Percentiles rank a stretch among this genome's conserved stretches.
These are phyloP conservation scores for Acrobasis suavella DNA, from an alignment of 2,888 invertebrate species.

Conservation along the genomic window DNA sequence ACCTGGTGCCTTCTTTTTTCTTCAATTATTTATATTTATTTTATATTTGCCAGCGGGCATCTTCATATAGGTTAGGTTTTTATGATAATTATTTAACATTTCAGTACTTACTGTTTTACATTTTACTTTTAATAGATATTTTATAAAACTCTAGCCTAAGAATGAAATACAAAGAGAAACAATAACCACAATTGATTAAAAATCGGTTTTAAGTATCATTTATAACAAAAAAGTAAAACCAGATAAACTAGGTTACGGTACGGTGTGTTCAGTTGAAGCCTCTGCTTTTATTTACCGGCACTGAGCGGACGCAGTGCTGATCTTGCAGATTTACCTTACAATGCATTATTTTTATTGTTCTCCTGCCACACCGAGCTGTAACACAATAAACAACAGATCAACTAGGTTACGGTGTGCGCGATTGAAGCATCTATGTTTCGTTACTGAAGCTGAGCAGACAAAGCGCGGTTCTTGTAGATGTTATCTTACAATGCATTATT, in stretches of 20 bases:
- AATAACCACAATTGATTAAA: too few species aligned
- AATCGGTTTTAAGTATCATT: not conserved
- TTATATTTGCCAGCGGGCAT: too few species aligned
- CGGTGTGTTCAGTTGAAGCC: not conserved
- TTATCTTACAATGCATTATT: slow-evolving; percentile 22
- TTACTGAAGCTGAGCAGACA: slow-evolving; percentile 1
- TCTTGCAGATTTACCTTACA: slow-evolving; percentile 22
- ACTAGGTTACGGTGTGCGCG: not conserved
- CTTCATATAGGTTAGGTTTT: too few species aligned
- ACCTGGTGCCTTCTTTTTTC: too few species aligned
- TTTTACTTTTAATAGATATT: too few species aligned
- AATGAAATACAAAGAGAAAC: too few species aligned
- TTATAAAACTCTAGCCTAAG: too few species aligned
- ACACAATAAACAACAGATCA: not conserved
- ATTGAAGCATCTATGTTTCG: slow-evolving; percentile 10
- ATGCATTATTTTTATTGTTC: slow-evolving; percentile 23
- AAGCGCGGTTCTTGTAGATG: slow-evolving; percentile 19
- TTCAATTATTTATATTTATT: too few species aligned
- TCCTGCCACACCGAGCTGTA: slow-evolving; percentile 9
- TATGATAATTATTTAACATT: too few species aligned
- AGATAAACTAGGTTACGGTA: not conserved
- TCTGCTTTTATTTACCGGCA: slow-evolving; percentile 17
- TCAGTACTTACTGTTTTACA: too few species aligned
- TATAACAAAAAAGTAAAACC: not conserved
- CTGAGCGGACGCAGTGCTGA: slow-evolving; percentile 8